Evolutionary conservation across 2,888 invertebrate genomes (phyloP), one percentile per base, ranked within the genome.

Genomic region (Noctua fimbriata): DNA sequence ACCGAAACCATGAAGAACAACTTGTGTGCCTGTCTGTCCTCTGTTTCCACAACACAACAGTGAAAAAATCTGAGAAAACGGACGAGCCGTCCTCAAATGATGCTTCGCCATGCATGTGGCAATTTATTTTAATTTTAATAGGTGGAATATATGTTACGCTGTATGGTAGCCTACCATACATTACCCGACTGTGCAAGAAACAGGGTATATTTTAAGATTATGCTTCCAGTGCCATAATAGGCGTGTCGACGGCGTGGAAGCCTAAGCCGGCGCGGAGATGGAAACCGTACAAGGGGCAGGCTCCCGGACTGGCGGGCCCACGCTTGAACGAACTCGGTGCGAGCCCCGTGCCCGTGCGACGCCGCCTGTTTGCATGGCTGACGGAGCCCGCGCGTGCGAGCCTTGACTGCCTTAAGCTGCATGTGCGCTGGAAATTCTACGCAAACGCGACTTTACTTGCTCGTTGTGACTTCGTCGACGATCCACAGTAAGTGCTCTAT

Each of bases 231-330:
- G 44, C 73, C 58, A 47, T 76, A 58, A 70, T 85, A 49, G 77
- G 63, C 55, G 36, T 85, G 14, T 84, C 85, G 18, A 67, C 76
- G 47, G 87, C 74, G 55, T 85, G 85, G 85, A 12, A 72, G 12
- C 69, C 69, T 3, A n/a, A 41, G 0, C 7, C 1, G n/a, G 24
- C 24, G 76, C 36, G 28, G n/a, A 1, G 6, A 5, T 60, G 78
- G 81, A 0, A 1, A 1, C 58, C 21, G 41, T 0, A 0, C 2
- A n/a, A 0, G 0, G 21, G 70, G 69, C 6, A 9, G 32, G 1
- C 0, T 1, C 6, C 66, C 14, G 79, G 86, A 16, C 49, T 87
- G 32, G 88, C 78, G n/a, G 86, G 86, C 24, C 69, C 82, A 14
- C 82, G 86, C 21, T 82, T 86, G 21, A 7, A 0, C 7, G 85